Evolutionary conservation across 2,888 invertebrate species (phyloP), one percentile per base, ranked within the genome.

Genomic region (Opisthograptis luteolata): DNA sequence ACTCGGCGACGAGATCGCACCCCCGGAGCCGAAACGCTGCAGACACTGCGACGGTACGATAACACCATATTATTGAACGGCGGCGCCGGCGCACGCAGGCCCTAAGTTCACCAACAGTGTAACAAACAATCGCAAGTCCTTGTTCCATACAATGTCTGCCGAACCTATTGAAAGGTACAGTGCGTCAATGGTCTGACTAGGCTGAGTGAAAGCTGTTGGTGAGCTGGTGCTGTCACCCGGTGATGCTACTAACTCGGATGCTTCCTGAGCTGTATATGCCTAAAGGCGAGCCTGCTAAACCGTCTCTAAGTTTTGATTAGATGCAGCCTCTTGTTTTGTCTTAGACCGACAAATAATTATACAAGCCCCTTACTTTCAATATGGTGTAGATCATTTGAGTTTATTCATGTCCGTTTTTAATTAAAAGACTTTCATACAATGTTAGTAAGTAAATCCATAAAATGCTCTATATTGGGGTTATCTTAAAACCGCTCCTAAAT

Each of bases 11-110:
- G 89, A 89, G 80, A 81, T 87, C 87, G 89, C 89, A 78, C 83
- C 87, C 76, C 95, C 96, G 92, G 94, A 95, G 93, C 95, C 96
- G 91, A 96, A 96, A 92, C 95, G 96, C 94, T 96, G 96, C 95
- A 95, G 95, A 93, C 95, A 95, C 92, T 96, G 96, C 95, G 96
- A 96, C 95, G 96, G 96, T 96, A 94, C 78, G 80, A 70, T 61
- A 42, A 58, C 67, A 66, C 51, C 32, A 35, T 64, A 70, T 68
- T 64, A 68, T 52, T 54, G 68, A 68, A 68, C 66, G 67, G 66
- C 64, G 60, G 59, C 70, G 64, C 66, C 64, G 64, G 62, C 58
- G 57, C 63, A 48, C 57, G 62, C 53, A 28, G 7, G 31, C 37
- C 39, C 24, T 44, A 25, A 34, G 24, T 41, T 51, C 50, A 51